Evolutionary conservation across 30 jellyfish, hydroid and myxozoan genomes (phyloP).

Genomic region (Hydractinia symbiolongicarpus): DNA sequence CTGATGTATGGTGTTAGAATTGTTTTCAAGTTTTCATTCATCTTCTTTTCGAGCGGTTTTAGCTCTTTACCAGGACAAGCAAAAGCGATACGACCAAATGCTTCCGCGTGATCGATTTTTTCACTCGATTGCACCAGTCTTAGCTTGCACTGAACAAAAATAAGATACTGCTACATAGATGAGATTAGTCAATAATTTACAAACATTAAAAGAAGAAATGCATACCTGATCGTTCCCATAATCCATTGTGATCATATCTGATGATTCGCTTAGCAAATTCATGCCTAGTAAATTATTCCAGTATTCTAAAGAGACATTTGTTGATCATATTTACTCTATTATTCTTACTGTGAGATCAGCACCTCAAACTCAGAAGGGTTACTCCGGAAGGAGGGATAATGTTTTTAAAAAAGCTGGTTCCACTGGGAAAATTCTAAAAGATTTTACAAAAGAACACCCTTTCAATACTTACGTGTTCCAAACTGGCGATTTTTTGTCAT

Average conservation of each 20-base stretch:
- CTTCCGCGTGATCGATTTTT: conserved; percentile 71
- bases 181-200: neutral
- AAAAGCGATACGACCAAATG: conserved; percentile 90
- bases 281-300: conserved; percentile 83
- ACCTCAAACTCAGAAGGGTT: neutral
- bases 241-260: conserved; percentile 31
- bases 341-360: neutral
- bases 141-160: conserved; percentile 51
- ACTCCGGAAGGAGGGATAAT: neutral
- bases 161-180: neutral
- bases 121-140: conserved; percentile 44
- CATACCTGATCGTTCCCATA: conserved; percentile 62
- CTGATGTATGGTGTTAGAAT: conserved; percentile 80
- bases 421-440: no score
- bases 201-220: neutral
- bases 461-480: no score
- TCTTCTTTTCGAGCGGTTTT: conserved; percentile 55
- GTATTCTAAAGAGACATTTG: conserved; percentile 37
- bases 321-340: no score
- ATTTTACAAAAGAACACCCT: no score
- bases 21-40: conserved; percentile 54
- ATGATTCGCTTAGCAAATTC: conserved; percentile 43
- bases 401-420: neutral
- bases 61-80: conserved; percentile 80
- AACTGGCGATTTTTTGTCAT: no score